Evolutionary conservation across 2,797 vertebrate species (phyloP).

Genomic region (Poecilia gillii): DNA sequence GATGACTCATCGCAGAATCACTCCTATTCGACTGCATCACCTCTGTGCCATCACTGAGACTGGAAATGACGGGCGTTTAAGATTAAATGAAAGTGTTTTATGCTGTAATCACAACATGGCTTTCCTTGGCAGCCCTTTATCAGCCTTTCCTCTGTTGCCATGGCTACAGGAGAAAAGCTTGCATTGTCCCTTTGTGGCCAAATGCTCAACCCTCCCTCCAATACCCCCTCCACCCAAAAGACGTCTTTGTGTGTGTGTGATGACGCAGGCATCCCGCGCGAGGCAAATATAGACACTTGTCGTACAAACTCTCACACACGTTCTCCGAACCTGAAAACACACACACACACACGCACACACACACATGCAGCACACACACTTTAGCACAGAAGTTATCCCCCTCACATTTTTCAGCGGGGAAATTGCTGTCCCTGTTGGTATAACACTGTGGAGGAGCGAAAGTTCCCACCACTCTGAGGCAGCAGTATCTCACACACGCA

Average conservation of each 20-base stretch:
- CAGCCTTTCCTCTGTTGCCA: conserved; percentile 75
- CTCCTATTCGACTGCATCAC: conserved; percentile 31
- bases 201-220: conserved; percentile 30
- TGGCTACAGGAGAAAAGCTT: conserved; percentile 78
- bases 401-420: conserved; percentile 21
- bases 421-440: conserved; percentile 39
- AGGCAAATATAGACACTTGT: conserved; percentile 54
- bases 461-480: conserved; percentile 47
- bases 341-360: conserved; percentile 8
- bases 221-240: conserved; percentile 7
- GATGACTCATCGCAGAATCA: conserved; percentile 16
- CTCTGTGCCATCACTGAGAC: conserved; percentile 17
- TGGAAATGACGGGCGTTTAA: conserved; percentile 37
- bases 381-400: conserved; percentile 20
- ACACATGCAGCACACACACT: conserved; percentile 24
- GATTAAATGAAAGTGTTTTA: conserved; percentile 66
- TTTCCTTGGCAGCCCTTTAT: conserved; percentile 76
- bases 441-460: conserved; percentile 31
- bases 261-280: conserved; percentile 57
- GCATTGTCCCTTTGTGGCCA: conserved; percentile 75
- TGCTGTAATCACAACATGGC: conserved; percentile 65
- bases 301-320: conserved; percentile 24
- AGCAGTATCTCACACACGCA: conserved; percentile 57
- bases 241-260: conserved; percentile 59
- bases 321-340: not conserved